These are phyloP conservation scores for Myiopsitta monachus DNA, from an alignment of 2,113 vertebrate genomes.

Conservation along the genomic window DNA sequence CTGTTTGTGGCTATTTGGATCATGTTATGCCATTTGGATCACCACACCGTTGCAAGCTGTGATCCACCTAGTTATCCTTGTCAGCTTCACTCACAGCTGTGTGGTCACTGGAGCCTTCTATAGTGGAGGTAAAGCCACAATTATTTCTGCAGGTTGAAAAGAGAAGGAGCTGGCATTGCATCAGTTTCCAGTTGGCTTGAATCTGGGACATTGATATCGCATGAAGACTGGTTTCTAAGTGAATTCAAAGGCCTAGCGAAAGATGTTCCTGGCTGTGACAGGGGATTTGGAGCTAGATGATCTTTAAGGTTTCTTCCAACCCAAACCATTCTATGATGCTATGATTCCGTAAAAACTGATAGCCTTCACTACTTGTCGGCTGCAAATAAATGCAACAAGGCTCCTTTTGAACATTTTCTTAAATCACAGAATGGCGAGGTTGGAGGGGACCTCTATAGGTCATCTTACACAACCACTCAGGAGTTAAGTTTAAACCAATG, in stretches of 20 bases:
- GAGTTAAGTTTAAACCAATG: background rate
- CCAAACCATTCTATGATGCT: background rate
- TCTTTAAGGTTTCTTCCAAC: background rate
- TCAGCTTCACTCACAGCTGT: background rate
- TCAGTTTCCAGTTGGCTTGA: background rate
- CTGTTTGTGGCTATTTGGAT: background rate
- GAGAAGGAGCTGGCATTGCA: background rate
- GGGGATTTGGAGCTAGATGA: background rate
- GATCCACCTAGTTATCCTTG: background rate
- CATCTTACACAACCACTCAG: background rate
- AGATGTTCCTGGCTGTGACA: background rate
- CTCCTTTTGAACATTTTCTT: background rate
- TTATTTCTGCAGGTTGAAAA: background rate
- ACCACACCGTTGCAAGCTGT: background rate
- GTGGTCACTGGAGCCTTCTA: background rate
- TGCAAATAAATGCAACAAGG: background rate
- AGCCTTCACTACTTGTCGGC: background rate
- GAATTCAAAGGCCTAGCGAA: background rate
- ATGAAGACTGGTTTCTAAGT: background rate
- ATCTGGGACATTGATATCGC: background rate
- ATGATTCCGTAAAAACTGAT: background rate
- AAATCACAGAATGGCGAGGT: background rate
- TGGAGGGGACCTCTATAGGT: background rate
- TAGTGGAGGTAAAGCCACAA: background rate
- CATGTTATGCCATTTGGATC: background rate